Evolutionary conservation across 2,797 vertebrate species (phyloP).

Genomic region (Acanthurus leucopareius): DNA sequence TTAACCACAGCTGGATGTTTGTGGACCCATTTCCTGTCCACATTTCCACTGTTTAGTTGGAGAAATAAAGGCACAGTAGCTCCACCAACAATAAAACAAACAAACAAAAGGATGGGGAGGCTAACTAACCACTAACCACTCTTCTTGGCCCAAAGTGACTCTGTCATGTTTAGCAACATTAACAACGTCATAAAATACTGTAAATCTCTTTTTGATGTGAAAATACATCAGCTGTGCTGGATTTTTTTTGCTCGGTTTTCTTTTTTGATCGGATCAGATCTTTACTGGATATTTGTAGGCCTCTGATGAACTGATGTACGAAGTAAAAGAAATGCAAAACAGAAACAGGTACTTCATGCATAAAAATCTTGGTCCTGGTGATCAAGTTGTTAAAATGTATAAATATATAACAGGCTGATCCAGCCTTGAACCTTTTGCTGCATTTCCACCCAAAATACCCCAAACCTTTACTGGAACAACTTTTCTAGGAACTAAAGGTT

Average conservation of each 20-base stretch:
- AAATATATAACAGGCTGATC: too few relatives aligned
- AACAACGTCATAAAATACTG: not conserved
- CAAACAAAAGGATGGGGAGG: not conserved
- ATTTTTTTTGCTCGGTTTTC: not conserved
- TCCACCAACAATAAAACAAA: not conserved
- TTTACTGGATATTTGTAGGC: too few relatives aligned
- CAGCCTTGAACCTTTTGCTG: too few relatives aligned
- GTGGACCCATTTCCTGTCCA: too few relatives aligned
- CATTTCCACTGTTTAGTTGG: not conserved
- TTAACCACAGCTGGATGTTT: too few relatives aligned
- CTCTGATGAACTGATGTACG: not conserved
- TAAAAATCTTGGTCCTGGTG: too few relatives aligned
- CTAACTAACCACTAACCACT: not conserved
- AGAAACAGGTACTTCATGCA: not conserved
- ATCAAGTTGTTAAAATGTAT: not conserved
- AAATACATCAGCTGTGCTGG: not conserved
- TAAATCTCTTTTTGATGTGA: not conserved
- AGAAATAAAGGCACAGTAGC: not conserved
- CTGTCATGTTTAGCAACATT: not conserved
- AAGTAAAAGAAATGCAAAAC: not conserved
- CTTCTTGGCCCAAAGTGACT: not conserved
- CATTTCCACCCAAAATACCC: too few relatives aligned
- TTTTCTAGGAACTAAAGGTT: too few relatives aligned
- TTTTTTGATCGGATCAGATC: not conserved
- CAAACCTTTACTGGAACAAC: too few relatives aligned